Percentiles rank a stretch among this genome's conserved stretches.
phyloP scores from a whole-genome alignment of 2,888 invertebrate species.

The Merodon equestris region DNA sequence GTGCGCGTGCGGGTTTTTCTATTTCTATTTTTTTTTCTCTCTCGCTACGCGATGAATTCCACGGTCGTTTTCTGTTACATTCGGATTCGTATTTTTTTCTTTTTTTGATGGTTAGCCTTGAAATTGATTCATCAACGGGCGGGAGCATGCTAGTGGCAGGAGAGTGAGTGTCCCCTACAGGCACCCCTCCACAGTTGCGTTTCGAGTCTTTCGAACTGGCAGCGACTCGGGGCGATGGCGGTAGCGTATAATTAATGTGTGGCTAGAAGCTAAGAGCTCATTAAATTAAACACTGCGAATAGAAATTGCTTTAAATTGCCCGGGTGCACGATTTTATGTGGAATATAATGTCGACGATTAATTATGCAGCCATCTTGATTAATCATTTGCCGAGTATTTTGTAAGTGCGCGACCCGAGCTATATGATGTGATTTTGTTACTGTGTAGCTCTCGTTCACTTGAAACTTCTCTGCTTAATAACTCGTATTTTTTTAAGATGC shows the following conservation, averaged over 20 bases:
- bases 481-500: not conserved
- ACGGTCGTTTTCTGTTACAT: conserved; percentile 6
- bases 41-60: conserved; percentile 41
- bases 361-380: conserved; percentile 66
- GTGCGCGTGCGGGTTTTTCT: conserved; percentile 28
- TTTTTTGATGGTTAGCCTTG: conserved; percentile 50
- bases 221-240: too few species aligned
- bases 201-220: too few species aligned
- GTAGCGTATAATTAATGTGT: conserved; percentile 48
- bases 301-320: conserved; percentile 65
- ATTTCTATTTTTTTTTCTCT: not conserved
- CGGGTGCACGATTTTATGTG: conserved; percentile 61
- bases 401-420: not conserved
- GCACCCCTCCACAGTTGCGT: not conserved
- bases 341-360: conserved; percentile 62
- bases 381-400: conserved; percentile 58
- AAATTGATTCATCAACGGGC: conserved; percentile 60
- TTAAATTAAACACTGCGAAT: conserved; percentile 65
- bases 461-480: not conserved
- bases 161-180: not conserved
- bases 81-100: too few species aligned
- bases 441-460: too few species aligned
- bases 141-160: conserved; percentile 8
- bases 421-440: too few species aligned
- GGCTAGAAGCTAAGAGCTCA: conserved; percentile 50